Evolutionary conservation across 1,140 invertebrate genomes (phyloP), one percentile per base, ranked within the genome.

Genomic region (Cydia pomonella): DNA sequence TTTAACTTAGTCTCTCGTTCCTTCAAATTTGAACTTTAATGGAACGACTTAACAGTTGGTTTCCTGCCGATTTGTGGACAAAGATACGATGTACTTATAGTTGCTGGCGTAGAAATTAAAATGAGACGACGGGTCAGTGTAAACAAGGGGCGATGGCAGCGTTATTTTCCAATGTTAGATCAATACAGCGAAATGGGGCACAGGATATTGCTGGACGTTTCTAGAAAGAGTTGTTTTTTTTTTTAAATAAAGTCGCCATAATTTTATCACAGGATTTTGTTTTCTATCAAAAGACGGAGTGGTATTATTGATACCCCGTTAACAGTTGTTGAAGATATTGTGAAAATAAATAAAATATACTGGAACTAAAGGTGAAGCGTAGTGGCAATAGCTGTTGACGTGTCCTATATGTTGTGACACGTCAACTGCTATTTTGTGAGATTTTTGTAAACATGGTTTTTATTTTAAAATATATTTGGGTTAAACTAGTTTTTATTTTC

Each of bases 151-250:
- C 53, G 64, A 64, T 71, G 63, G 74, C 59, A 47, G 38, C 50
- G 73, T 82, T 87, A 89, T 87, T 86, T 87, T 88, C 84, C 88
- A 82, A 87, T 87, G 81, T 79, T 75, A 79, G 81, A 82, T 87
- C 85, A 82, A 88, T 86, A 84, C 79, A 73, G 63, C 75, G 82
- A 84, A 85, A 71, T 86, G 79, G 84, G 80, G 82, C 85, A 80
- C 81, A 84, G 84, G 83, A 88, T 87, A 87, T 86, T 89, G 80
- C 80, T 86, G 80, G 82, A 85, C 83, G 88, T 81, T 80, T 82
- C 77, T 82, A 75, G 75, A 73, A 38, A 10, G 16, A 71, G 33
- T 69, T 23, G 6, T 23, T 59, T 2, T 59, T 38, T 38, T 38
- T 38, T 38, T 7, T 7, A 33, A 6, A 59, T 9, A 7, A 23